A percentile compares a stretch with the other conserved stretches of the same genome.
Evolutionary conservation across 2,888 invertebrate species (phyloP).

Genomic region (Cryptocephalus primarius): DNA sequence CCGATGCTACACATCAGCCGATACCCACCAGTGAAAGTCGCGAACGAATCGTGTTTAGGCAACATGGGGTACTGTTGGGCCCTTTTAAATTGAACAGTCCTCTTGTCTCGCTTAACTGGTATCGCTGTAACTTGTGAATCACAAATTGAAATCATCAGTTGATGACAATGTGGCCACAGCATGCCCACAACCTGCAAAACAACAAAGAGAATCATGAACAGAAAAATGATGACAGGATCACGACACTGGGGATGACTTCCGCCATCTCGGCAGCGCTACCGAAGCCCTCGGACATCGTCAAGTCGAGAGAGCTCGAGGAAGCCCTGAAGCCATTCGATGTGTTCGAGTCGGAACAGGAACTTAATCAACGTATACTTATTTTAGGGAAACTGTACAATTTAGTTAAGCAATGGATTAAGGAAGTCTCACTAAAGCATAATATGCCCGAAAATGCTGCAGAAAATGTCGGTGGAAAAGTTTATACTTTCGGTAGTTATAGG

Average conservation of each 20-base stretch:
- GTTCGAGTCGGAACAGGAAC: conserved; percentile 81
- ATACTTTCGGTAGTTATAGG: conserved; percentile 97
- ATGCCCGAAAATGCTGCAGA: conserved; percentile 87
- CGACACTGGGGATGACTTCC: conserved; percentile 83
- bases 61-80: too few species aligned
- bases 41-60: too few species aligned
- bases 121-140: too few species aligned
- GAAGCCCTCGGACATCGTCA: conserved; percentile 63
- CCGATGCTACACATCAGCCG: too few species aligned
- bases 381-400: conserved; percentile 77
- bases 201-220: conserved; percentile 24
- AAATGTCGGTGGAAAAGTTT: conserved; percentile 93
- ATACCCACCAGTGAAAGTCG: too few species aligned
- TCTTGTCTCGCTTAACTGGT: too few species aligned
- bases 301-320: conserved; percentile 68
- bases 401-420: conserved; percentile 89
- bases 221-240: conserved; percentile 46
- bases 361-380: conserved; percentile 81
- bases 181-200: conserved; percentile 15
- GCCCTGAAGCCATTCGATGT: conserved; percentile 74
- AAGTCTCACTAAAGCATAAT: conserved; percentile 78
- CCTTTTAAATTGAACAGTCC: too few species aligned
- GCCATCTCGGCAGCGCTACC: conserved; percentile 85
- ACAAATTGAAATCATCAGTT: not conserved
- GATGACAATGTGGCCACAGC: conserved; percentile 13